Evolutionary conservation across 1,140 invertebrate genomes (phyloP).

Genomic region (Plutomurus gul): DNA sequence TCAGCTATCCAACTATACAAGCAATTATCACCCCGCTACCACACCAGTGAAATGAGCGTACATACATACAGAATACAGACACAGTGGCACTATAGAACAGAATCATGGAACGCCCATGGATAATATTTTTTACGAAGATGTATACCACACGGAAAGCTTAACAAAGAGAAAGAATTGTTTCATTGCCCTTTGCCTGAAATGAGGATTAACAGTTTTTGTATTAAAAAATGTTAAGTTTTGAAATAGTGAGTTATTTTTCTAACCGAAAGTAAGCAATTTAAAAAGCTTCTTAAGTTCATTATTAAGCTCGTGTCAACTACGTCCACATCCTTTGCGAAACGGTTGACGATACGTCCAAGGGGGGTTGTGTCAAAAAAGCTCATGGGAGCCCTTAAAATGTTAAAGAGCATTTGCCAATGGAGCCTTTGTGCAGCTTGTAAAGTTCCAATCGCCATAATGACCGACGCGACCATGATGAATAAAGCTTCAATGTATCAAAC

Average conservation of each 20-base stretch:
- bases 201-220: neutral
- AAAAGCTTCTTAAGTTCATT: constrained; percentile 66
- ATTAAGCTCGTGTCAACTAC: constrained; percentile 70
- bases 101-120: too few relatives aligned
- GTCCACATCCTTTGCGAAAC: constrained; percentile 84
- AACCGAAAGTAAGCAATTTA: constrained; percentile 62
- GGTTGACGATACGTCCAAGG: constrained; percentile 79
- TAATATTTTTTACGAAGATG: too few relatives aligned
- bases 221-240: neutral
- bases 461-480: constrained; percentile 55
- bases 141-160: too few relatives aligned
- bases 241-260: constrained; percentile 47
- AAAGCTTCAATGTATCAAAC: constrained; percentile 56
- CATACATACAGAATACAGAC: too few relatives aligned
- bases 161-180: too few relatives aligned
- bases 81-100: too few relatives aligned
- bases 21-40: too few relatives aligned
- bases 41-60: too few relatives aligned
- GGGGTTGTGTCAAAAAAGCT: constrained; percentile 86
- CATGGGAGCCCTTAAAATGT: constrained; percentile 69
- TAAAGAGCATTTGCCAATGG: constrained; percentile 69
- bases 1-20: too few relatives aligned
- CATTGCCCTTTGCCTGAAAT: neutral
- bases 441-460: constrained; percentile 60
- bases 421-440: constrained; percentile 69